Evolutionary conservation across 2,797 vertebrate genomes (phyloP), one percentile per base, ranked within the genome.

Genomic region (Varecia variegata): DNA sequence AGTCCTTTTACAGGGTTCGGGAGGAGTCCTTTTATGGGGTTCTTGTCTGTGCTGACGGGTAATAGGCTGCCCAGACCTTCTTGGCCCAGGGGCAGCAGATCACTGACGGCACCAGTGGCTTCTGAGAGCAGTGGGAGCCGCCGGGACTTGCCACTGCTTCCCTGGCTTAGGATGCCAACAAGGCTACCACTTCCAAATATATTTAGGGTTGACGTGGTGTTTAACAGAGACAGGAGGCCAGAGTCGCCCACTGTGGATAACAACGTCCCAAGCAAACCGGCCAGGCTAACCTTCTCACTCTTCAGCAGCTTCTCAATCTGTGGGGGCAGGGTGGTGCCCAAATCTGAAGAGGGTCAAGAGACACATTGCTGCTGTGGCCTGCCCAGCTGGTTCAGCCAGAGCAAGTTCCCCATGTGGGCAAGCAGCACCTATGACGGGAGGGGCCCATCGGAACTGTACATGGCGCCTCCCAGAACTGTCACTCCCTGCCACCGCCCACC

Each of bases 271-370:
- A 96, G 0, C 6, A 88, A 0, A 27, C 97, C 96, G 1, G 25
- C 82, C n/a, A 98, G 7, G 35, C 68, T 5, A 32, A 96, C 7
- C 0, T 94, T 38, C 0, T 76, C 27, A 35, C 94, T 96, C 40
- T 58, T 93, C 18, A 97, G 27, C n/a, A 84, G 15, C 32, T 93
- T 30, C 96, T 97, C 58, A 13, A 97, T 96, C 45, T 96, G 23
- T 0, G 10, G 7, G 27, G 65, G 86, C 17, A 98, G 20, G 15
- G 15, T 68, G 40, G 5, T 0, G 1, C 81, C 95, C 58, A 98
- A n/a, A 76, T 96, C 97, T 97, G 94, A 45, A 97, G 97, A 56
- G n/a, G 17, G 47, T 7, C 0, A 27, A 82, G 65, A 87, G 89
- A 73, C 1, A n/a, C 0, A 5, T 68, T 80, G 15, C 20, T 62